Conservation (phyloP, 2,113 vertebrate genomes). For the Phalacrocorax aristotelis region DNA sequence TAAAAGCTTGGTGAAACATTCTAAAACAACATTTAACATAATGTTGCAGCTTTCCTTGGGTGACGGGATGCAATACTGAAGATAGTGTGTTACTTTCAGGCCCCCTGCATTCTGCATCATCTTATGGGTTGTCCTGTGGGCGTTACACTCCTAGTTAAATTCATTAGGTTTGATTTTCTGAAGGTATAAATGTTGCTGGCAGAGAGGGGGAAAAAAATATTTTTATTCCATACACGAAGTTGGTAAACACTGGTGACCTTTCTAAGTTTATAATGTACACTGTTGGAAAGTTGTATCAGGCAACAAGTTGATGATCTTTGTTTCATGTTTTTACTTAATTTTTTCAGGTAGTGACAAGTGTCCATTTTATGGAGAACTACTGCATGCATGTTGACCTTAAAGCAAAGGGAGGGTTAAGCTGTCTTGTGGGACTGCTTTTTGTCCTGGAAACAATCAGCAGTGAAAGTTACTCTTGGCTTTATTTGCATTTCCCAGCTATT, state of each 20-base stretch:
- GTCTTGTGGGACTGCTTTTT: not conserved
- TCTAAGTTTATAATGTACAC: not conserved
- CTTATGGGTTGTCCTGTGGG: accelerated
- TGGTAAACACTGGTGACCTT: not conserved
- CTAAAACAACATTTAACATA: not conserved
- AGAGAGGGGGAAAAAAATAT: not conserved
- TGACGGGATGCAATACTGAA: not conserved
- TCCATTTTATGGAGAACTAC: not conserved
- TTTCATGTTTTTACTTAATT: not conserved
- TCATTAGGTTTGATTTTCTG: not conserved
- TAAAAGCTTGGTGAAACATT: not conserved
- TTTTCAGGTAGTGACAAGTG: not conserved
- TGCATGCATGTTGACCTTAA: not conserved
- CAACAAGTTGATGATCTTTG: not conserved
- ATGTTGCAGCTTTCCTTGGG: not conserved
- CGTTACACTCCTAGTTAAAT: not conserved
- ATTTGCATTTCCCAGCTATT: not conserved
- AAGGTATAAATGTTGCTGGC: not conserved
- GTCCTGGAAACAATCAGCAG: slow-evolving; percentile 17
- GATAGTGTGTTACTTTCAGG: not conserved
- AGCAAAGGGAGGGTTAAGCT: not conserved
- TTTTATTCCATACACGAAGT: not conserved
- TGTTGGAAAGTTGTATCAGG: not conserved
- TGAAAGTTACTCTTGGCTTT: slow-evolving; percentile 15
- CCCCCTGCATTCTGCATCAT: not conserved